Evolutionary conservation across 2,113 vertebrate species (phyloP).

Genomic region (Delphinus delphis): DNA sequence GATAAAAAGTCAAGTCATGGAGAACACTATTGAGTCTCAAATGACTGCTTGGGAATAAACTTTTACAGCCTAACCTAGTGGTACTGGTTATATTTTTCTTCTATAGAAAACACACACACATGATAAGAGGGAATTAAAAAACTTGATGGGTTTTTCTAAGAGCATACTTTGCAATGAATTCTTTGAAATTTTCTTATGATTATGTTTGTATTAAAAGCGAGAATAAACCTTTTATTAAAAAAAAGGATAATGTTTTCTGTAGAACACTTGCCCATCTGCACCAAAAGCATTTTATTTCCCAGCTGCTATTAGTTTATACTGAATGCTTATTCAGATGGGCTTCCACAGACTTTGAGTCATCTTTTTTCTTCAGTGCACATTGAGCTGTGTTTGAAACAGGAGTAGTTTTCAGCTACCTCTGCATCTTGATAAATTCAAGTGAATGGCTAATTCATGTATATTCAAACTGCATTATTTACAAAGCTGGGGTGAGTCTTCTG

Average conservation of each 20-base stretch:
- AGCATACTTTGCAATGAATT: conserved; percentile 38
- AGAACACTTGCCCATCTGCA: conserved; percentile 62
- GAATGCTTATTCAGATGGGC: conserved; percentile 56
- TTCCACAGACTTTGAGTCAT: conserved; percentile 21
- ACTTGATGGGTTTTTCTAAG: conserved; percentile 33
- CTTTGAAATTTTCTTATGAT: conserved; percentile 57
- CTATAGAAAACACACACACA: neutral
- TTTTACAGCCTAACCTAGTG: neutral
- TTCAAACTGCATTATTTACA: conserved; percentile 66
- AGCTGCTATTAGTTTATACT: conserved; percentile 64
- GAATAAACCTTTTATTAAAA: conserved; percentile 48
- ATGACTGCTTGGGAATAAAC: conserved; percentile 28
- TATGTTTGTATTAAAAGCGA: conserved; percentile 55
- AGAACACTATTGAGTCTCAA: neutral
- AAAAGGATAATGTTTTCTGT: conserved; percentile 48
- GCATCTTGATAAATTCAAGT: conserved; percentile 59
- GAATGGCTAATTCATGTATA: conserved; percentile 62
- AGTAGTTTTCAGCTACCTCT: conserved; percentile 48
- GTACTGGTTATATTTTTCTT: neutral
- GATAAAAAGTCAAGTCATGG: neutral
- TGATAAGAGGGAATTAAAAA: neutral
- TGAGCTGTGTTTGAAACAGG: conserved; percentile 44
- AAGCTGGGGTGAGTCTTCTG: conserved; percentile 32
- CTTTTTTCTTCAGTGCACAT: conserved; percentile 39
- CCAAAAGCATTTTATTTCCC: conserved; percentile 53